Base-by-base conservation (phyloP, 2,113 vertebrate genomes). In the Noturus placidus region DNA sequence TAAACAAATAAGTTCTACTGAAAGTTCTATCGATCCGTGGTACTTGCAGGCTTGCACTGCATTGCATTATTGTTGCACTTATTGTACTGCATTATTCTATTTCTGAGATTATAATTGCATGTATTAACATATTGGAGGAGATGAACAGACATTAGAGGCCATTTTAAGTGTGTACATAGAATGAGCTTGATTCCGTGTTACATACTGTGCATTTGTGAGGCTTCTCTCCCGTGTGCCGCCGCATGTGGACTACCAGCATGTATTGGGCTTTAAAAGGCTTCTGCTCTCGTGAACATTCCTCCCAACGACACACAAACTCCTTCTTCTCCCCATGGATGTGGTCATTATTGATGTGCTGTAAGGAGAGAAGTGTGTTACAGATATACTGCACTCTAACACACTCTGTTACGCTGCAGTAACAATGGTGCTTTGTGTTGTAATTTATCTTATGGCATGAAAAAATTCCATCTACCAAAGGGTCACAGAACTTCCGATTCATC, bases 221-320 rank as follows among this genome's bases (percentile, higher is more conserved):
- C 91, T 99, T 99, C 94, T 99, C 98, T 38, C 98, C 98, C 0
- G 98, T 99, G 95, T 99, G 98, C 6, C 98, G 91, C 65, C 98
- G 95, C 98, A 99, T 99, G 93, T 99, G 98, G 85, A 99, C 98
- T 90, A 99, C 98, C 92, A 99, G 90, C 98, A 99, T 99, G 90
- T 99, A 99, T 95, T 99, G 98, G 0, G 98, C 98, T 93, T 99
- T 99, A 93, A 99, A 99, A 57, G 98, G 98, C 92, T 99, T 99
- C 96, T 98, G 97, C 90, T 99, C 98, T 63, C 98, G 93, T 0
- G 97, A 97, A 91, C 98, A 99, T 91, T 98, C 97, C 86, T 97
- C 96, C 98, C 98, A 99, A 91, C 96, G 98, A 91, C 98, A 99
- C 74, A 99, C 98, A 50, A 99, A 99, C 94, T 99, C 98, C 94